A percentile compares a stretch with the other conserved stretches of the same genome.
Conservation (phyloP, 2,888 invertebrate genomes). For the Sesia apiformis region DNA sequence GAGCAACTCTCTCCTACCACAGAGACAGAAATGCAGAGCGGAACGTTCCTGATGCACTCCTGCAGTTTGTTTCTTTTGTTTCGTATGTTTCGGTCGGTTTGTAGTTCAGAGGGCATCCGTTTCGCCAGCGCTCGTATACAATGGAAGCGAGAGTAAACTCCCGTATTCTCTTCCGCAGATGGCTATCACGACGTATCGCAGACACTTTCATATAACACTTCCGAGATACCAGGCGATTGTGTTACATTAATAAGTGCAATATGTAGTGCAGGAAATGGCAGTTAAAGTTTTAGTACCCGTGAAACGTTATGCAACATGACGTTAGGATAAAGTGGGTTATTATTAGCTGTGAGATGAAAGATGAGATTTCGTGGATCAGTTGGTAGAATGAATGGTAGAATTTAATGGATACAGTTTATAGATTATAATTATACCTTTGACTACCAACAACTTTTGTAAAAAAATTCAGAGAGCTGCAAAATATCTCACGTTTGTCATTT, state of each 20-base stretch:
- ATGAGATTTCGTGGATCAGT: not conserved
- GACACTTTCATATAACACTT: conserved; percentile 32
- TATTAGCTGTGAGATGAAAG: not conserved
- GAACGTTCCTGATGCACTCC: conserved; percentile 59
- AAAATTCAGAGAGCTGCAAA: too few relatives aligned
- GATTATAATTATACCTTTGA: too few relatives aligned
- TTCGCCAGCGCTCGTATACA: conserved; percentile 47
- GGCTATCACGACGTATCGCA: conserved; percentile 42
- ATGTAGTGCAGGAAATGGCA: not conserved
- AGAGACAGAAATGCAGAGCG: conserved; percentile 61
- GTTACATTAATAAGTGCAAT: not conserved
- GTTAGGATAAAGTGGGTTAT: not conserved
- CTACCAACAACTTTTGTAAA: too few relatives aligned
- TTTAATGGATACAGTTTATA: too few relatives aligned
- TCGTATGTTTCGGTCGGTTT: conserved; percentile 34
- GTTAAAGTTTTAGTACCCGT: not conserved
- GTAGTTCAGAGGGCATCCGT: conserved; percentile 56
- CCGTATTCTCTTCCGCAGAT: conserved; percentile 49
- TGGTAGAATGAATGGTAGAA: too few relatives aligned
- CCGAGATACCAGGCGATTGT: conserved; percentile 22
- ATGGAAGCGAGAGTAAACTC: conserved; percentile 58
- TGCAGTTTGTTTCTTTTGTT: conserved; percentile 46
- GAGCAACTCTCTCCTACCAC: conserved; percentile 58
- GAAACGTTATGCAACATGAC: not conserved
- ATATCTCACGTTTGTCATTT: not conserved